phyloP scores from a whole-genome alignment of 2,797 vertebrate species.

The Microctenopoma lineatum region DNA sequence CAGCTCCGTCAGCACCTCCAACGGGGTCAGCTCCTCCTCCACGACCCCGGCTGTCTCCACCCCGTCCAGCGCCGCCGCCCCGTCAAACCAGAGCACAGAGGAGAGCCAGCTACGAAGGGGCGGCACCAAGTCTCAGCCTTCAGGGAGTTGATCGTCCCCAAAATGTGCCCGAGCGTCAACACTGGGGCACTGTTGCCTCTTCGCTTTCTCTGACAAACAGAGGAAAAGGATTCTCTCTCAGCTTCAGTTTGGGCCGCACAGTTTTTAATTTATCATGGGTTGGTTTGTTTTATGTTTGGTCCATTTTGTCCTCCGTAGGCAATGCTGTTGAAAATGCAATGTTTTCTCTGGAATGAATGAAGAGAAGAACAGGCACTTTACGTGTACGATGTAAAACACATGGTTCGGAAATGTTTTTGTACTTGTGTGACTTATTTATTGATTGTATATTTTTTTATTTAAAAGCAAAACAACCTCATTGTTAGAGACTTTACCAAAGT shows the following conservation, averaged over 20 bases:
- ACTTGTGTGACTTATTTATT: slow-evolving; percentile 69
- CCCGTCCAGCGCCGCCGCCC: slow-evolving; percentile 76
- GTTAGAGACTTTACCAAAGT: slow-evolving; percentile 89
- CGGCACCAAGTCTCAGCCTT: slow-evolving; percentile 87
- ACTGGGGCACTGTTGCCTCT: slow-evolving; percentile 40
- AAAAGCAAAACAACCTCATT: slow-evolving; percentile 40
- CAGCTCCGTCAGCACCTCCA: slow-evolving; percentile 99
- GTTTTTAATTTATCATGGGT: slow-evolving; percentile 49
- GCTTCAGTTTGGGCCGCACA: slow-evolving; percentile 59
- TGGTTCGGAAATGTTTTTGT: slow-evolving; percentile 59
- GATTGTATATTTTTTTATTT: slow-evolving; percentile 57
- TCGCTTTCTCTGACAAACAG: slow-evolving; percentile 44
- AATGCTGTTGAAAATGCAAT: slow-evolving; percentile 59
- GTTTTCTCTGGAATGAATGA: slow-evolving; percentile 65
- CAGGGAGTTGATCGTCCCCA: slow-evolving; percentile 92
- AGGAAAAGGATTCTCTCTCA: slow-evolving; percentile 56
- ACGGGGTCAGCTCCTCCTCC: slow-evolving; percentile 92
- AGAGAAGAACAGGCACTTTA: slow-evolving; percentile 80
- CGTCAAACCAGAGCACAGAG: slow-evolving; percentile 92
- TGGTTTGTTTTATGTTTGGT: slow-evolving; percentile 44
- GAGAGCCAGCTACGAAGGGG: slow-evolving; percentile 84
- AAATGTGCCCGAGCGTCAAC: slow-evolving; percentile 16
- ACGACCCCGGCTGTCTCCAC: slow-evolving; percentile 83
- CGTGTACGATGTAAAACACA: slow-evolving; percentile 62
- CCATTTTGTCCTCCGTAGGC: slow-evolving; percentile 44